Evolutionary conservation across 2,888 invertebrate species (phyloP).

Genomic region (Ptilodon capucinus): DNA sequence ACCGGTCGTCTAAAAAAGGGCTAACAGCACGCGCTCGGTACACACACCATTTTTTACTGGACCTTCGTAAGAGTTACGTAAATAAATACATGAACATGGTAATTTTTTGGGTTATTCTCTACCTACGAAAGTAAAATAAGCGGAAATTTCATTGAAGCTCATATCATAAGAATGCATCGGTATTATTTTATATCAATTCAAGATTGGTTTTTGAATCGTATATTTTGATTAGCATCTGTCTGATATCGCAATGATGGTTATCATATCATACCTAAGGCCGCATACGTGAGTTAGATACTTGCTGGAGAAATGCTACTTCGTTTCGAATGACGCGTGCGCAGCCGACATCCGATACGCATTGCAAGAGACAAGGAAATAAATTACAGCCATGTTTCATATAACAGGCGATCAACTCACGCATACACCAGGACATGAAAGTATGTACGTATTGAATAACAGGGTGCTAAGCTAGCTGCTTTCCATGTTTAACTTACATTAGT

Average conservation of each 20-base stretch:
- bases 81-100: slow-evolving; percentile 39
- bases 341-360: slow-evolving; percentile 69
- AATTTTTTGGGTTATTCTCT: slow-evolving; percentile 7
- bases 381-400: slow-evolving; percentile 46
- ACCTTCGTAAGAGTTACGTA: slow-evolving; percentile 56
- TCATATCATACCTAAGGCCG: slow-evolving; percentile 10
- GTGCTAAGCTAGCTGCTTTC: slow-evolving; percentile 12
- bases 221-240: background rate
- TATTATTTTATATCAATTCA: too few species aligned
- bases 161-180: background rate
- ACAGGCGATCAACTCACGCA: slow-evolving; percentile 47
- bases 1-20: slow-evolving; percentile 54
- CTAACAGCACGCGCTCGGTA: slow-evolving; percentile 46
- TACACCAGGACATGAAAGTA: slow-evolving; percentile 52
- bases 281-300: slow-evolving; percentile 15
- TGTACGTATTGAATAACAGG: slow-evolving; percentile 25
- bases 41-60: slow-evolving; percentile 47
- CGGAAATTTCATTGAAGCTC: background rate
- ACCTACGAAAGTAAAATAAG: slow-evolving; percentile 12
- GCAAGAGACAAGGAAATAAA: slow-evolving; percentile 69
- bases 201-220: background rate
- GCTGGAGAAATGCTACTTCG: slow-evolving; percentile 51
- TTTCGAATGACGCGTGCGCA: slow-evolving; percentile 62
- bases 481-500: slow-evolving; percentile 57
- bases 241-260: slow-evolving; percentile 5